Base-by-base conservation (phyloP, 2,113 vertebrate genomes). In the Rhea americana region DNA sequence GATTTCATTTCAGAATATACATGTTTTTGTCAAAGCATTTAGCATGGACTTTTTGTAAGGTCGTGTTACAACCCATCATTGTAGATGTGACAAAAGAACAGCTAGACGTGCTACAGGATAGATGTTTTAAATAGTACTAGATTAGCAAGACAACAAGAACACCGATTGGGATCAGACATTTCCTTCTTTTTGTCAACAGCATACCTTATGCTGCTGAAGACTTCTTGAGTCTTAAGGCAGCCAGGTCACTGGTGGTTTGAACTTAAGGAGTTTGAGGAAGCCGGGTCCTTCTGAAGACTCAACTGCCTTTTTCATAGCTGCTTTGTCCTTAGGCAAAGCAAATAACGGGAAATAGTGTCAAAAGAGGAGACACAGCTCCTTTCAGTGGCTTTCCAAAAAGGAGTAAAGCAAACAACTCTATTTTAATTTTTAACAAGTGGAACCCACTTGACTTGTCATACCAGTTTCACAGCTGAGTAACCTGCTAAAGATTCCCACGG, bases 61-160 rank as follows among this genome's bases (percentile, higher is more conserved):
- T 9, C 72, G 59, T 1, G 0, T 75, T 24, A 56, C 51, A 92
- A 58, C 25, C 25, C 10, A 13, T 59, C 11, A 22, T 43, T 87
- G 79, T 75, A 90, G 53, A 30, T 74, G 70, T 79, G 87, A 94
- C 91, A 78, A 90, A 95, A 95, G 55, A 89, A 32, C 68, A 85
- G 91, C 43, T 58, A 61, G n/a, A 15, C 82, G 18, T 45, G 87
- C 55, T 73, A 47, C 17, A 56, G 59, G n/a, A 89, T 14, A 76
- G 37, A 9, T 2, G 53, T 50, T 82, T 82, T 13, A 68, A 68
- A 72, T 24, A 50, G 24, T 28, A n/a, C 24, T 37, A 53, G 5
- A 5, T 37, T 48, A 62, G 62, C 25, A 72, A 72, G 51, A 53
- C 35, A 58, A 53, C 15, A 62, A 82, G 41, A n/a, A 67, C 15